Conservation (phyloP, 2,113 vertebrate genomes). For the Gorsachius goisagi region DNA sequence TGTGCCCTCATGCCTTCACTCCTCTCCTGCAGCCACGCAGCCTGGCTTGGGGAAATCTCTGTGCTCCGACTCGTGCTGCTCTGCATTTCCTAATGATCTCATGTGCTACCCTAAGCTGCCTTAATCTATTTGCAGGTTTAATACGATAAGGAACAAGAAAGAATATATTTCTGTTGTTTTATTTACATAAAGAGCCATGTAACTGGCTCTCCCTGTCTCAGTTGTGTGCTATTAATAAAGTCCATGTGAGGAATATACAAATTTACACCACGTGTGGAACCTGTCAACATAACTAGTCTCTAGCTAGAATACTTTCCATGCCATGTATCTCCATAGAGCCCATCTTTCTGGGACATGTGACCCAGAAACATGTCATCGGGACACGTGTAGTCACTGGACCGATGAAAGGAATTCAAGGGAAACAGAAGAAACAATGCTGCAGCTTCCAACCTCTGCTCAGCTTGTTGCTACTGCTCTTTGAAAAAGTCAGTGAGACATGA, state of each 20-base stretch:
- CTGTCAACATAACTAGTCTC: background rate
- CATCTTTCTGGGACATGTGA: conserved; percentile 34
- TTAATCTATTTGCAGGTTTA: background rate
- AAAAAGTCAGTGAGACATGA: background rate
- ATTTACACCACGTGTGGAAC: background rate
- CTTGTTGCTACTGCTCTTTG: background rate
- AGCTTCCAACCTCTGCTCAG: background rate
- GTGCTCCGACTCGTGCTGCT: background rate
- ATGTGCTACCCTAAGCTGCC: background rate
- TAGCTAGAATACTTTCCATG: conserved; percentile 57
- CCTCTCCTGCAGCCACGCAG: background rate
- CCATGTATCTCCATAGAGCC: background rate
- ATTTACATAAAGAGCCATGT: background rate
- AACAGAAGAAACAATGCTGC: background rate
- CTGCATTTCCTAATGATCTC: background rate
- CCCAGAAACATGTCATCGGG: conserved; percentile 20
- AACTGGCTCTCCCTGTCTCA: background rate
- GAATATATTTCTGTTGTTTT: background rate
- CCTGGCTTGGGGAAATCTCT: background rate
- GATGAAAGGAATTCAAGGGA: conserved; percentile 1
- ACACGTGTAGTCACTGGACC: background rate
- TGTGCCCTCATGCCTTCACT: background rate
- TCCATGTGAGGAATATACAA: conserved; percentile 10
- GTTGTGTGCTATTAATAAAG: conserved; percentile 53
- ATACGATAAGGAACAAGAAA: background rate